A percentile compares a stretch with the other conserved stretches of the same genome.
These are phyloP conservation scores for Smutsia temminckii DNA, from an alignment of 2,797 vertebrate species.

Conservation along the genomic window DNA sequence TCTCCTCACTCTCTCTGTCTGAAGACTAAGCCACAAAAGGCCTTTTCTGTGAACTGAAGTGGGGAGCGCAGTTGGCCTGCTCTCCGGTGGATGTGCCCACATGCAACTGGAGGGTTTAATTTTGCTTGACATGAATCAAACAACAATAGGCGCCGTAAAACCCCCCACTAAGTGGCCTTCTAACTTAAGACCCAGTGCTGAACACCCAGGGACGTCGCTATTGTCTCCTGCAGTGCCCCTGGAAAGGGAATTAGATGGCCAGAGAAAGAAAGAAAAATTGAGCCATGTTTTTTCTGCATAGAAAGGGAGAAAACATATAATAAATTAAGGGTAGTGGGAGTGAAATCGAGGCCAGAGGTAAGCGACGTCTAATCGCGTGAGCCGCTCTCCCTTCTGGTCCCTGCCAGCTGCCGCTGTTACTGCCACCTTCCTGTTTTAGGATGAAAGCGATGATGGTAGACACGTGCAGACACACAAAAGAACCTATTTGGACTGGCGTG, in stretches of 20 bases:
- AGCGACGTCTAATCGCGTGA: slow-evolving; percentile 91
- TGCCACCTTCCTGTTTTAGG: slow-evolving; percentile 87
- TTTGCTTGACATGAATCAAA: slow-evolving; percentile 94
- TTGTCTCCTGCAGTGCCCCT: slow-evolving; percentile 82
- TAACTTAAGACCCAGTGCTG: slow-evolving; percentile 82
- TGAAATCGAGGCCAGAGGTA: slow-evolving; percentile 92
- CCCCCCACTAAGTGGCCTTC: slow-evolving; percentile 82
- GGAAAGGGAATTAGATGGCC: slow-evolving; percentile 88
- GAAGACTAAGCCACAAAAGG: slow-evolving; percentile 65
- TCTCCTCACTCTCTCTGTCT: not conserved
- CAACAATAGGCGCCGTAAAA: slow-evolving; percentile 84
- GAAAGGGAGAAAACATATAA: slow-evolving; percentile 84
- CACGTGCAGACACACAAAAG: slow-evolving; percentile 94
- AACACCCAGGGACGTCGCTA: slow-evolving; percentile 83
- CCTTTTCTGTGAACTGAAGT: slow-evolving; percentile 71
- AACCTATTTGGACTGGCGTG: slow-evolving; percentile 99
- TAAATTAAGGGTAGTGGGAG: slow-evolving; percentile 90
- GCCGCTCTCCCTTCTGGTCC: slow-evolving; percentile 90
- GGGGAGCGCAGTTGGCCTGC: slow-evolving; percentile 51
- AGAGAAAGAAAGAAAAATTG: slow-evolving; percentile 91
- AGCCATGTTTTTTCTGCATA: slow-evolving; percentile 82
- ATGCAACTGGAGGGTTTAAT: slow-evolving; percentile 85
- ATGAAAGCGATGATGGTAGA: slow-evolving; percentile 94
- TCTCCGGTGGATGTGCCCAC: slow-evolving; percentile 77
- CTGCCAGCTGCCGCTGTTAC: slow-evolving; percentile 90